phyloP scores from a whole-genome alignment of 2,797 vertebrate species.

The Monodelphis domestica region DNA sequence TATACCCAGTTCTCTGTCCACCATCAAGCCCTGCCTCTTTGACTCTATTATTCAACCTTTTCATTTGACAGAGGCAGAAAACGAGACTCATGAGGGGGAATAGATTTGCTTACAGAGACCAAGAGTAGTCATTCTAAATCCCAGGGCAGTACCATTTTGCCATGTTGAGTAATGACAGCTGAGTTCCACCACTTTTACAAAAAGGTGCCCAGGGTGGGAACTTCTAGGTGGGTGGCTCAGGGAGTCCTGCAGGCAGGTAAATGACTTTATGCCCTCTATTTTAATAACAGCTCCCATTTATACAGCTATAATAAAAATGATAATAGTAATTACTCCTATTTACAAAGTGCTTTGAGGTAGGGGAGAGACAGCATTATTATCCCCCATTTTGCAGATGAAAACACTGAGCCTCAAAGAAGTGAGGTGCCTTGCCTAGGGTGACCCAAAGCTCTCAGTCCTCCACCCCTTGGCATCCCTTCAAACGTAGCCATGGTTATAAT shows the following conservation, averaged over 20 bases:
- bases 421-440: background rate
- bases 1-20: no score
- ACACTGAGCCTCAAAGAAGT: background rate
- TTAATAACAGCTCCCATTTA: background rate
- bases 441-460: background rate
- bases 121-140: no score
- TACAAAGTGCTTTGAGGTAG: background rate
- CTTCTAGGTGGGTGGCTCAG: no score
- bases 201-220: background rate
- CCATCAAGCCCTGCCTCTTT: no score
- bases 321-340: background rate
- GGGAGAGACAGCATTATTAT: background rate
- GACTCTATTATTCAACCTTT: no score
- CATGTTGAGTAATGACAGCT: background rate
- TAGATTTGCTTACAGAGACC: background rate
- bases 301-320: background rate
- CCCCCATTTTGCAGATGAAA: background rate
- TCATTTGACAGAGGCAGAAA: background rate
- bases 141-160: fast-evolving
- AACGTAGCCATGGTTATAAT: background rate
- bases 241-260: background rate
- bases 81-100: background rate
- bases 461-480: background rate
- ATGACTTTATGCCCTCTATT: background rate
- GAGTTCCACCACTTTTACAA: background rate